Evolutionary conservation across 2,113 vertebrate species (phyloP), one percentile per base, ranked within the genome.

Genomic region (Tragelaphus scriptus): DNA sequence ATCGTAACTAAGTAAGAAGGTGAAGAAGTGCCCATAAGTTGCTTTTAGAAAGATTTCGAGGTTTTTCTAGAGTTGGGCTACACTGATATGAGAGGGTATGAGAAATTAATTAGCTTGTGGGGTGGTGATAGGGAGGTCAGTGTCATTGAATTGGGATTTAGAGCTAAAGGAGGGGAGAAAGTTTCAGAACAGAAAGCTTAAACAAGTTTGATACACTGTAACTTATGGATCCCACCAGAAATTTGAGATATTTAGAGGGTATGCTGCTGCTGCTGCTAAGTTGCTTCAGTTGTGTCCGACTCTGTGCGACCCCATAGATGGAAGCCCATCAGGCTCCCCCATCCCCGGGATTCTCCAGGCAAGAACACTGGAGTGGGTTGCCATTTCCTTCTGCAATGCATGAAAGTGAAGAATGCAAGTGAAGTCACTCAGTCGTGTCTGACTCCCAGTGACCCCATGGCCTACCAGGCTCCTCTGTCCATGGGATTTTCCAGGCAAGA

Each of bases 21-120:
- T 84, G 49, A 88, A 96, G 86, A 15, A 25, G 8, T 94, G 65
- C 44, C 91, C 59, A 61, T 88, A 40, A 90, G 56, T 28, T 95
- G 90, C 23, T 96, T 97, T 97, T 86, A 88, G 53, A 90, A 95
- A 97, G 84, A n/a, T 55, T 36, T 90, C 87, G 2, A n/a, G 8
- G 75, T 88, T 96, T 82, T 97, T 90, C 68, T 9, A 59, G 30
- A 30, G 32, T 85, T 47, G 32, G 26, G 13, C 56, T 88, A 9
- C 51, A 55, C 32, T 92, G 71, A 26, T 87, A 4, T 36, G 23
- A 61, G 21, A 95, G 21, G 3, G 6, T 77, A 15, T 87, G 56
- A 91, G 28, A 36, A 91, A 80, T 55, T 44, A 30, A 44, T 90
- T 59, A 77, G 10, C 40, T 97, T 40, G 2, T 80, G 23, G 30